Evolutionary conservation across 2,113 vertebrate species (phyloP), one percentile per base, ranked within the genome.

Genomic region (Oryzias celebensis): DNA sequence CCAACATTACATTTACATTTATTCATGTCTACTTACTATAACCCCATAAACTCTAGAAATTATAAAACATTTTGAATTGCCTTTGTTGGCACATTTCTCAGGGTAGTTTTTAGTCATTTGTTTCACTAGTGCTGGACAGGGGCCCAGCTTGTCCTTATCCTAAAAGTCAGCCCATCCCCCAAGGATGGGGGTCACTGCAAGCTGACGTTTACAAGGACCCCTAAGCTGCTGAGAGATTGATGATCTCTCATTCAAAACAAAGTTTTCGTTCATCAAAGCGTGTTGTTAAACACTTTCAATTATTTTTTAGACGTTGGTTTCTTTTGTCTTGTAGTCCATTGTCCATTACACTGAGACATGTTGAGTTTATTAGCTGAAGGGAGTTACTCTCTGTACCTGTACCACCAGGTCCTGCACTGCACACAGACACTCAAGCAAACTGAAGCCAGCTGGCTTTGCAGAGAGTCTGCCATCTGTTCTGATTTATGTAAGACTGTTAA

Each of bases 371-470:
- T 75, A 80, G 59, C 67, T 71, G 78, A 78, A 75, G 82, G 85
- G 86, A 89, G 87, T 84, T 84, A 83, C 77, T 76, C 76, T 77
- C 81, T 78, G 85, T 86, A 87, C 87, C 84, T 91, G 78, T 26
- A 65, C 89, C 88, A 77, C 84, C 87, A 80, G 73, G 79, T 62
- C 58, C 1, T 76, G 83, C 82, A 74, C 72, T 71, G 73, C 62
- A 72, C 80, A 71, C 78, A 81, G 71, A 72, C 61, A 67, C 74
- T 71, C 69, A 68, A 62, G 22, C 64, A 87, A 93, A 92, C 90
- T 85, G 65, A 85, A 92, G 86, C 89, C 92, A 91, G 93, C 87
- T 92, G 89, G 86, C 80, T 91, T 78, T 72, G 67, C 81, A 79
- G 46, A 82, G 85, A 72, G 89, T 85, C 87, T 88, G 81, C 83